phyloP scores from a whole-genome alignment of 2,113 vertebrate species.

The Nothocercus nigrocapillus region DNA sequence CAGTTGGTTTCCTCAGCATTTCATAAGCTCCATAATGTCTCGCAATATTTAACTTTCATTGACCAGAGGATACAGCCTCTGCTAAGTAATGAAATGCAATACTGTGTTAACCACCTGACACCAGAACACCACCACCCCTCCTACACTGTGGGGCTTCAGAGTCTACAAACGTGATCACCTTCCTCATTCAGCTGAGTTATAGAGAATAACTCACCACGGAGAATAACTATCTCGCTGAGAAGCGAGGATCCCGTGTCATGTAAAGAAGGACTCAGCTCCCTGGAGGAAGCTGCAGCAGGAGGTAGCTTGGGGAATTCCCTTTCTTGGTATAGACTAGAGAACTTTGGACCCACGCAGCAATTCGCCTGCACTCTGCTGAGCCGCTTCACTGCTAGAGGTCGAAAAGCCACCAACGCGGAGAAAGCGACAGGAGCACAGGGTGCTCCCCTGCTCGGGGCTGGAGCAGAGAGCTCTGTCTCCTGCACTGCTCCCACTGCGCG shows the following conservation, averaged over 20 bases:
- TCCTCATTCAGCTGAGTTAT: background rate
- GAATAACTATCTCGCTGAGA: background rate
- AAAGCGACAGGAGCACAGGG: background rate
- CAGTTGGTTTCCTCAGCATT: background rate
- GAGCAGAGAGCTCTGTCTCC: background rate
- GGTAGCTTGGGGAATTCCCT: accelerated
- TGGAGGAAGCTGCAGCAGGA: background rate
- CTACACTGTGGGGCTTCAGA: background rate
- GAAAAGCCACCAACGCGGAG: background rate
- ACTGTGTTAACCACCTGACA: background rate
- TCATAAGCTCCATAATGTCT: background rate
- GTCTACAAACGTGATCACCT: background rate
- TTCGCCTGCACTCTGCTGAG: background rate
- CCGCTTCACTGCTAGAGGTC: background rate
- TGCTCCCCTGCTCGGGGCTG: background rate
- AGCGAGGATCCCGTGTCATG: background rate
- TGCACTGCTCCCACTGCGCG: background rate
- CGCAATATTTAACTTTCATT: background rate
- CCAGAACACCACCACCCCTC: background rate
- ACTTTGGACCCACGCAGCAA: accelerated
- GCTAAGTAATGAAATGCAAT: background rate
- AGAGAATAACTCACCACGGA: background rate
- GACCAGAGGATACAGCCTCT: background rate
- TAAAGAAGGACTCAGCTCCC: background rate
- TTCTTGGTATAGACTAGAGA: background rate